Base-by-base conservation (phyloP, 1,140 invertebrate genomes). In the Philotrypesis tridentata region DNA sequence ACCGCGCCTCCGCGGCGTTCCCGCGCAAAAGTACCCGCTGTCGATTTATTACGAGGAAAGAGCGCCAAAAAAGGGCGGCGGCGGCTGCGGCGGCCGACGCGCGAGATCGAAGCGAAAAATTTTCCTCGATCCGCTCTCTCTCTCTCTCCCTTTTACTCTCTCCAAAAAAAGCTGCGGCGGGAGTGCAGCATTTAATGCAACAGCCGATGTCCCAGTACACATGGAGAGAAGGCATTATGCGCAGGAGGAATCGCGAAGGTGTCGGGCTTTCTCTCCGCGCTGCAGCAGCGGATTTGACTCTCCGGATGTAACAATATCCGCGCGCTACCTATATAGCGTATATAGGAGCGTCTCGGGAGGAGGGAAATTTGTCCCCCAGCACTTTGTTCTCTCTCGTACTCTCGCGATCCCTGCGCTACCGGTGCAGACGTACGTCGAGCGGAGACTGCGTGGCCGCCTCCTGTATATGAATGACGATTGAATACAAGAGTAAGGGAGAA, bases 381-480 rank as follows among this genome's bases (percentile, higher is more conserved):
- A 80, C 61, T 80, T 80, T 80, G 79, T 80, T 80, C 60, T 60
- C 71, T 74, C 79, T n/a, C n/a, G n/a, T n/a, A n/a, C n/a, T n/a
- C n/a, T n/a, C n/a, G n/a, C n/a, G n/a, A n/a, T n/a, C 60, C 43
- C 31, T n/a, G 29, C 12, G 77, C 29, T 40, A 70, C 23, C n/a
- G 55, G 11, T 63, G 78, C 55, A 27, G 40, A 14, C 43, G 29
- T 67, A 25, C 71, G 27, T 65, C 3, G 63, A 9, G 25, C 25
- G 6, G n/a, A n/a, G n/a, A n/a, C n/a, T n/a, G n/a, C n/a, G n/a
- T n/a, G n/a, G n/a, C n/a, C n/a, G n/a, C n/a, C n/a, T n/a, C n/a
- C 61, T 14, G 55, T 40, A 73, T 80, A 67, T 74, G 60, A 74
- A 67, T 74, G 79, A 80, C 79, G 79, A 80, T 80, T 80, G 79